Evolutionary conservation across 2,797 vertebrate genomes (phyloP).

Genomic region (Manis javanica): DNA sequence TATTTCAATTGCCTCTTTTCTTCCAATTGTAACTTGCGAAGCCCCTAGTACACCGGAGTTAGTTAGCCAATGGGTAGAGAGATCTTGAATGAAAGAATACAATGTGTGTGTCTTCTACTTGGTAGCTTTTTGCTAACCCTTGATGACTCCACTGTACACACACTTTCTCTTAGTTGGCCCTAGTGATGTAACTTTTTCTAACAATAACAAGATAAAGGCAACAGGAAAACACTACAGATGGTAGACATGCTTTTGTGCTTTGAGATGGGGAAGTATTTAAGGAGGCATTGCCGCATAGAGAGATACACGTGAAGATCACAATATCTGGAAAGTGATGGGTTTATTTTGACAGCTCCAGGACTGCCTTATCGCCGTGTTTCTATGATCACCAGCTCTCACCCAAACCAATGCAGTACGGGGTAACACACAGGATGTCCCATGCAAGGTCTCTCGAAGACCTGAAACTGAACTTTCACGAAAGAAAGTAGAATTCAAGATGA

Average conservation of each 20-base stretch:
- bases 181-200: background rate
- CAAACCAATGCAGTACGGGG: background rate
- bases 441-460: background rate
- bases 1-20: background rate
- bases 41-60: too few relatives aligned
- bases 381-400: too few relatives aligned
- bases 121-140: background rate
- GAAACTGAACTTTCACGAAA: background rate
- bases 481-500: background rate
- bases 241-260: too few relatives aligned
- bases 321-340: rapidly evolving
- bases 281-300: rapidly evolving
- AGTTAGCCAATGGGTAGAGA: too few relatives aligned
- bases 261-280: rapidly evolving
- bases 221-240: rapidly evolving
- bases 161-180: background rate
- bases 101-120: background rate
- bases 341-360: too few relatives aligned
- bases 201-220: rapidly evolving
- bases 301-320: background rate
- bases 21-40: background rate
- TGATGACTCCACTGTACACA: rapidly evolving
- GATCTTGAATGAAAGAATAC: background rate
- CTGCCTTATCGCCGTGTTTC: rapidly evolving
- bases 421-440: rapidly evolving